A percentile compares a stretch with the other conserved stretches of the same genome.
Evolutionary conservation across 2,113 vertebrate species (phyloP).

Genomic region (Colossoma macropomum): DNA sequence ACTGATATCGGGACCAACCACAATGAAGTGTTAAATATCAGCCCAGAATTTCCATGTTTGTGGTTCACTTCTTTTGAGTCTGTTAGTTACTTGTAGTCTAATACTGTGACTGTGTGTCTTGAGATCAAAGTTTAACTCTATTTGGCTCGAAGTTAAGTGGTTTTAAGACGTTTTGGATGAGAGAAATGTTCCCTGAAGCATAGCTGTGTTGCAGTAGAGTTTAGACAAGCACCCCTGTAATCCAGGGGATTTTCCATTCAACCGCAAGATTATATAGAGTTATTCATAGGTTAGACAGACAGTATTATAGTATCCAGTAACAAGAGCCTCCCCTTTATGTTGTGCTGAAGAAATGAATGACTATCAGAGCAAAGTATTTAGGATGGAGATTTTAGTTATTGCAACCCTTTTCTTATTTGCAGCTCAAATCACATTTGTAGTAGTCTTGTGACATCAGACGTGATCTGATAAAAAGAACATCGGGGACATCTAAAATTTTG

Average conservation of each 20-base stretch:
- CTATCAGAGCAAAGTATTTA: background rate
- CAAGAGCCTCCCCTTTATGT: background rate
- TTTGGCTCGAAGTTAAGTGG: background rate
- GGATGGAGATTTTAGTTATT: too few relatives aligned
- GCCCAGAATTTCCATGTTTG: background rate
- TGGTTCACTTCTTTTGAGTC: background rate
- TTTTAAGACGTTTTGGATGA: background rate
- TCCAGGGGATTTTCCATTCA: slow-evolving; percentile 35
- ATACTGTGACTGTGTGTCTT: background rate
- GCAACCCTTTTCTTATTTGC: too few relatives aligned
- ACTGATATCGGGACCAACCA: too few relatives aligned
- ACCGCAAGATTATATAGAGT: slow-evolving; percentile 14
- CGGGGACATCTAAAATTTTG: too few relatives aligned
- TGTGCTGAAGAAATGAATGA: background rate
- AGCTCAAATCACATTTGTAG: too few relatives aligned
- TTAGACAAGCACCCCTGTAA: slow-evolving; percentile 23
- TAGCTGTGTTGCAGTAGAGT: slow-evolving; percentile 13
- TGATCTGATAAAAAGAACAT: too few relatives aligned
- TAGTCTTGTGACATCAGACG: too few relatives aligned
- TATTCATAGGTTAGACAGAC: background rate
- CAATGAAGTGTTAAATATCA: too few relatives aligned
- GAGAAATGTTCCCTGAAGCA: background rate
- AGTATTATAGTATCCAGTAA: background rate
- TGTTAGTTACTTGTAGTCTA: background rate
- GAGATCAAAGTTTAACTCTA: slow-evolving; percentile 30